Evolutionary conservation across 1,140 invertebrate genomes (phyloP).

Genomic region (Drosophila paulistorum): DNA sequence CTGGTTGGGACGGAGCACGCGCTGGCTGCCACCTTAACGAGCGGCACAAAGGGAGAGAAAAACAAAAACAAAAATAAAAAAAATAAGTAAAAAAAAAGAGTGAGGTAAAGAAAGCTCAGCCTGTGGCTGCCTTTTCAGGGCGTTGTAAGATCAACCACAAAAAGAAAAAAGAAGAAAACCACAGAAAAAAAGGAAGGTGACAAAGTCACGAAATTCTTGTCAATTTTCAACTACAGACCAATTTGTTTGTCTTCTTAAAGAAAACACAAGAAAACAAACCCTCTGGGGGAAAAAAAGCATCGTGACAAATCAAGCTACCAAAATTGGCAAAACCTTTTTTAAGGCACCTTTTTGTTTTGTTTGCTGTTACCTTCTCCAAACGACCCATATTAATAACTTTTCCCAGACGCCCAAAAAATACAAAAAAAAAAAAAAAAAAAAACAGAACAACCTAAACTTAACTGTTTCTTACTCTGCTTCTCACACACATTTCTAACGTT

Average conservation of each 20-base stretch:
- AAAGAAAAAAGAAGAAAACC: conserved; percentile 31
- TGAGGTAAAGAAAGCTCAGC: conserved; percentile 23
- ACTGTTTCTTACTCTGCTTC: conserved; percentile 33
- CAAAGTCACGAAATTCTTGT: conserved; percentile 83
- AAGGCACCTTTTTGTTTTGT: not conserved
- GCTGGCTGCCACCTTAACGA: conserved; percentile 78
- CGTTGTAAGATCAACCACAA: conserved; percentile 66
- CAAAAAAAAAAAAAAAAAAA: not conserved
- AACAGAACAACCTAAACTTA: conserved; percentile 39
- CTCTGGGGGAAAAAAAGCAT: conserved; percentile 56
- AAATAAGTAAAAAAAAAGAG: conserved; percentile 15
- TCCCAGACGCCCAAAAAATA: conserved; percentile 35
- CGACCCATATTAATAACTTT: conserved; percentile 78
- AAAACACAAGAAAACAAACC: conserved; percentile 24
- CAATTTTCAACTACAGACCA: conserved; percentile 83
- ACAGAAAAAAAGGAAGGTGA: conserved; percentile 77
- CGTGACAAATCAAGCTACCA: conserved; percentile 83
- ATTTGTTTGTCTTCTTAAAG: conserved; percentile 82
- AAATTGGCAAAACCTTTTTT: conserved; percentile 73
- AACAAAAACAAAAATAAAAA: conserved; percentile 27
- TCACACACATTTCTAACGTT: conserved; percentile 45
- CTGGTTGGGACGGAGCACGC: conserved; percentile 65
- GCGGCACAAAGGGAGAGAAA: conserved; percentile 66
- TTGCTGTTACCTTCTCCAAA: conserved; percentile 21
- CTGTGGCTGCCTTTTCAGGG: conserved; percentile 56